These are phyloP conservation scores for Pitta sordida DNA, from an alignment of 2,113 vertebrate species.

Conservation along the genomic window DNA sequence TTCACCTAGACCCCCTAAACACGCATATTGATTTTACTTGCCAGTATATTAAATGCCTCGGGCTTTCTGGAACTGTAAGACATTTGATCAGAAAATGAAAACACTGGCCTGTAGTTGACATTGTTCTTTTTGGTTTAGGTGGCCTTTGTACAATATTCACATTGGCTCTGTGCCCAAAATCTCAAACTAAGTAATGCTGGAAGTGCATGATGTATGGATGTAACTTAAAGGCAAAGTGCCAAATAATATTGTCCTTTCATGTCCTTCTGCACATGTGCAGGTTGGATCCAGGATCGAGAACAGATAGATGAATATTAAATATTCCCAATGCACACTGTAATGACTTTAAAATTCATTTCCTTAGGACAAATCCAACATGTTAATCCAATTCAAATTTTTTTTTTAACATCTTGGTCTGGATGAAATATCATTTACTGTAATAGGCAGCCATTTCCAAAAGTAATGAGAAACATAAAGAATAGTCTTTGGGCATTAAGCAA, in stretches of 20 bases:
- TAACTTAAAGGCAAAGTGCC: neutral
- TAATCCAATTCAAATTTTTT: neutral
- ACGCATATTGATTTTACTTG: neutral
- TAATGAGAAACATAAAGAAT: neutral
- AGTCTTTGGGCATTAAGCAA: neutral
- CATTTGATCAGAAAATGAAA: conserved; percentile 42
- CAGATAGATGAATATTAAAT: neutral
- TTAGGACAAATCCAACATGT: neutral
- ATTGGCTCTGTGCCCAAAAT: conserved; percentile 3
- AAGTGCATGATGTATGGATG: neutral
- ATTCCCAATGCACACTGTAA: neutral
- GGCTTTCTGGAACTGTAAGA: neutral
- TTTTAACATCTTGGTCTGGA: neutral
- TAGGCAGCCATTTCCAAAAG: neutral
- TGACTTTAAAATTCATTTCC: neutral
- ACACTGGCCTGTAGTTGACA: neutral
- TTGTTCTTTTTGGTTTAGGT: conserved; percentile 21
- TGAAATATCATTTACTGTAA: neutral
- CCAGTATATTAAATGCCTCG: conserved; percentile 19
- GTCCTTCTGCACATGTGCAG: neutral
- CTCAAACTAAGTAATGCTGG: neutral
- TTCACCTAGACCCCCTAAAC: neutral
- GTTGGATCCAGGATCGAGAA: neutral
- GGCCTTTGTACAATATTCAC: neutral
- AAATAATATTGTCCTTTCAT: conserved; percentile 29